Evolutionary conservation across 2,113 vertebrate species (phyloP).

Genomic region (Siniperca chuatsi): DNA sequence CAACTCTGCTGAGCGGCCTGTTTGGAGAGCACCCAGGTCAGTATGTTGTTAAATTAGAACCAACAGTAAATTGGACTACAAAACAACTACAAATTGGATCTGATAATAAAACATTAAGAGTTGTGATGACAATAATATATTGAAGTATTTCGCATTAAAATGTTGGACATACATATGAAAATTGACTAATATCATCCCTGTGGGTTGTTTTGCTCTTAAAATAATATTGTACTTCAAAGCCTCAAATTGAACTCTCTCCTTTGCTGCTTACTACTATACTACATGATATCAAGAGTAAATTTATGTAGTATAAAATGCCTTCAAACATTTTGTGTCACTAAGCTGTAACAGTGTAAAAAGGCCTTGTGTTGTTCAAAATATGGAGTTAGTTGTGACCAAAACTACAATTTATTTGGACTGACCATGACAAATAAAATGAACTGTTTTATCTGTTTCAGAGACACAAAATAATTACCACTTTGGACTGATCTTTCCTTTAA

Average conservation of each 20-base stretch:
- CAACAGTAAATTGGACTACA: not conserved
- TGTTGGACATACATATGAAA: not conserved
- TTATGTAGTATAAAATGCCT: not conserved
- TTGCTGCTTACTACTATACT: not conserved
- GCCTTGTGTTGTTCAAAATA: not conserved
- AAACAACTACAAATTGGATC: not conserved
- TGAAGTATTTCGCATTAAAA: not conserved
- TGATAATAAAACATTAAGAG: not conserved
- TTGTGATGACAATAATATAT: not conserved
- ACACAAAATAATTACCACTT: not conserved
- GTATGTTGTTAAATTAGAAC: not conserved
- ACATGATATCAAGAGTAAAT: not conserved
- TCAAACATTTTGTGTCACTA: not conserved
- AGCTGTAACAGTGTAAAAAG: not conserved
- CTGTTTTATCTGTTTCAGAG: not conserved
- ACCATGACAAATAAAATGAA: not conserved
- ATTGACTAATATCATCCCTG: too few species aligned
- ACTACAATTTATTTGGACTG: not conserved
- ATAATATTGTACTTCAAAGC: not conserved
- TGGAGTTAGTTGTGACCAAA: not conserved
- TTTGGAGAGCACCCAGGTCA: conserved; percentile 90
- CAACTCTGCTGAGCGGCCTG: conserved; percentile 88
- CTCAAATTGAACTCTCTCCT: not conserved
- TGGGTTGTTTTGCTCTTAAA: not conserved
- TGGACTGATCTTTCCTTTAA: not conserved